phyloP scores from a whole-genome alignment of 2,888 invertebrate genomes.

The Orthosia gothica region DNA sequence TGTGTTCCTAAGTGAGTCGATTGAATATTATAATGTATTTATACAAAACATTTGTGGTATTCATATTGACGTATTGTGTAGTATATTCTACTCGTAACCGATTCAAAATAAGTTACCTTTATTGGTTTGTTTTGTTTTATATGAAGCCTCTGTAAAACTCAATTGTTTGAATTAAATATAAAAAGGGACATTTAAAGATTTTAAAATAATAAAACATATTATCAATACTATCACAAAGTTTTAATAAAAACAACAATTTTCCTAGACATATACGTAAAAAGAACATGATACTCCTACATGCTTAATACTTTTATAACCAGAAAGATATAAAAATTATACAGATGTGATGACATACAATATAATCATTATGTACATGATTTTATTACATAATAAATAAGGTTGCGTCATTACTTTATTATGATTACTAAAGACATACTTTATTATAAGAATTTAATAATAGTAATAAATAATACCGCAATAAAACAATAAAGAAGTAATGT shows the following conservation, averaged over 20 bases:
- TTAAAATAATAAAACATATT: too few species aligned
- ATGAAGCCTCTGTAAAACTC: neutral
- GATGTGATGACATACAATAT: neutral
- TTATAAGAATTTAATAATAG: neutral
- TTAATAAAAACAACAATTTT: neutral
- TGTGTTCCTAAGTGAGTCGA: neutral
- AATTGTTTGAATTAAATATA: neutral
- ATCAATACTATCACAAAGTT: neutral
- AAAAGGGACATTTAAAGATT: neutral
- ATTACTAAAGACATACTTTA: conserved; percentile 3
- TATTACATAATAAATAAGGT: neutral
- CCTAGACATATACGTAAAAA: too few species aligned
- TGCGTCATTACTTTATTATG: conserved; percentile 21
- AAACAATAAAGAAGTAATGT: conserved; percentile 13
- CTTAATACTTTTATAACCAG: conserved; percentile 14
- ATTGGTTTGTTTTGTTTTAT: neutral
- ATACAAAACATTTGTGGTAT: too few species aligned
- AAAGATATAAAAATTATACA: conserved; percentile 3
- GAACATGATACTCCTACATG: neutral
- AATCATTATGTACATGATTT: conserved; percentile 3
- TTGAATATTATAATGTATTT: neutral
- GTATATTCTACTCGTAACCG: too few species aligned
- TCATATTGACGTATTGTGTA: too few species aligned
- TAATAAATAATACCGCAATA: conserved; percentile 17
- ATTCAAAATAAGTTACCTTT: neutral